Evolutionary conservation across 2,113 vertebrate genomes (phyloP).

Genomic region (Ochotona princeps): DNA sequence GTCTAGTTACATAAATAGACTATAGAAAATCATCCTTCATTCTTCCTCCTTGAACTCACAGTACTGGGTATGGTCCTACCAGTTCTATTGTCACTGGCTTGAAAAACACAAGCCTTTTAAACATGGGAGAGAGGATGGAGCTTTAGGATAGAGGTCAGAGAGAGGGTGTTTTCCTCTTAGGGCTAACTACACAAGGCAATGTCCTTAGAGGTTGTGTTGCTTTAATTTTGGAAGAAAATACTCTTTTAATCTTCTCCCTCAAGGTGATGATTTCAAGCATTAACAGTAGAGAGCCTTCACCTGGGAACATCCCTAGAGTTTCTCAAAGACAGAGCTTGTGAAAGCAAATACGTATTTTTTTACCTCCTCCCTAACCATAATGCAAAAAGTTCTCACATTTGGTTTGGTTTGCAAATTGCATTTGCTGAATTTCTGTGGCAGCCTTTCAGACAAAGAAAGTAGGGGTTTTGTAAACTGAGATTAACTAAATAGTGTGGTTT

Average conservation of each 20-base stretch:
- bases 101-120: slow-evolving; percentile 52
- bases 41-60: slow-evolving; percentile 37
- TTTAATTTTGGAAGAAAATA: slow-evolving; percentile 58
- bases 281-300: slow-evolving; percentile 77
- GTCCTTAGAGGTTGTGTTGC: slow-evolving; percentile 36
- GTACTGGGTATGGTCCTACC: not conserved
- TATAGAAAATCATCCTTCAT: slow-evolving; percentile 42
- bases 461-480: slow-evolving; percentile 82
- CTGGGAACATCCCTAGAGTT: slow-evolving; percentile 74
- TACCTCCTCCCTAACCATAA: slow-evolving; percentile 52
- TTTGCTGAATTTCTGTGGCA: slow-evolving; percentile 84
- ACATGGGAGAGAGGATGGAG: slow-evolving; percentile 19
- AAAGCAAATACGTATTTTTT: slow-evolving; percentile 78
- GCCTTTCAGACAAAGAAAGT: slow-evolving; percentile 83
- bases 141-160: not conserved
- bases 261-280: slow-evolving; percentile 76
- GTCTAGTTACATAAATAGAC: not conserved
- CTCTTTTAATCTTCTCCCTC: slow-evolving; percentile 69
- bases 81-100: slow-evolving; percentile 11
- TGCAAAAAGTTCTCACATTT: slow-evolving; percentile 81
- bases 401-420: slow-evolving; percentile 84
- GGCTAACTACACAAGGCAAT: slow-evolving; percentile 68
- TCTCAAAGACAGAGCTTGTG: slow-evolving; percentile 72
- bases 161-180: slow-evolving; percentile 53
- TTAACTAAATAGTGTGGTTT: slow-evolving; percentile 83